These are phyloP conservation scores for Alviniconcha marisindica DNA, from an alignment of 1,140 invertebrate genomes.

Conservation along the genomic window DNA sequence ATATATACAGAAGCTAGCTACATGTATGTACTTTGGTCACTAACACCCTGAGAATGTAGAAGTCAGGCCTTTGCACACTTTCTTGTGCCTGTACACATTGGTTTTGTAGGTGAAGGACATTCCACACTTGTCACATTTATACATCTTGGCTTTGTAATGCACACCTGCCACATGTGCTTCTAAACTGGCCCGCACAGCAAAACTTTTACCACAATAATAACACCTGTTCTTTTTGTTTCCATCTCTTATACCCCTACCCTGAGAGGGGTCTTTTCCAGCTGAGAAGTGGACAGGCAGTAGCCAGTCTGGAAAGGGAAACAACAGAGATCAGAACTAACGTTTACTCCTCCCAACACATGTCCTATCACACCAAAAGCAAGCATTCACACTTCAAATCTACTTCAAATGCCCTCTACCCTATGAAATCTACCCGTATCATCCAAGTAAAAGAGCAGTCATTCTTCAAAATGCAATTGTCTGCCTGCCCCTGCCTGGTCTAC, in stretches of 20 bases:
- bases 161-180: conserved; percentile 4
- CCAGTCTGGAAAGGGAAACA: conserved; percentile 18
- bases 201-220: background rate
- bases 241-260: background rate
- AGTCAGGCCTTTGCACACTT: conserved; percentile 1
- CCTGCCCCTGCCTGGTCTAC: no score
- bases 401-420: no score
- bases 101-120: conserved; percentile 22
- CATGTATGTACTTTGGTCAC: no score
- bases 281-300: background rate
- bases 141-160: conserved; percentile 20
- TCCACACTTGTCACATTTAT: conserved; percentile 23
- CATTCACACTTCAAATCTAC: no score
- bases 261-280: background rate
- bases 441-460: background rate
- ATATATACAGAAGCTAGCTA: no score
- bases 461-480: no score
- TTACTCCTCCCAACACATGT: no score
- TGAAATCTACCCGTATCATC: no score
- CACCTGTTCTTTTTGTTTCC: background rate
- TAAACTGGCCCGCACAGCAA: conserved; percentile 11
- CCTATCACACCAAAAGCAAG: no score
- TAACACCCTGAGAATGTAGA: no score
- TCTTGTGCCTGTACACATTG: conserved; percentile 19
- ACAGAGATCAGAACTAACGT: no score